Conservation (phyloP, 1,140 invertebrate genomes). For the Cydia fagiglandana region DNA sequence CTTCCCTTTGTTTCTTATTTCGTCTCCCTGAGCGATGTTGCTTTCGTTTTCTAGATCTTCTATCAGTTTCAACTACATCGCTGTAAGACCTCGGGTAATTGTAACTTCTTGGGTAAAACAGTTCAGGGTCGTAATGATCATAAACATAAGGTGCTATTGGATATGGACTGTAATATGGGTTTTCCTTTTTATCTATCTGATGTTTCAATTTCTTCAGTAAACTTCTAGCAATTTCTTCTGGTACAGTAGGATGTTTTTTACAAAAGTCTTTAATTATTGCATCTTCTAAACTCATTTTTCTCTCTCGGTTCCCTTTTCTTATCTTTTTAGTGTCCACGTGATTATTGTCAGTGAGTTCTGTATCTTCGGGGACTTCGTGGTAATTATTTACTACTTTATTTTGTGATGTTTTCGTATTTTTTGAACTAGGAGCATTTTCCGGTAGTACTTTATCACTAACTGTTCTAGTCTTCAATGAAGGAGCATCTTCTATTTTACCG, state of each 20-base stretch:
- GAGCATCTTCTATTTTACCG: background rate
- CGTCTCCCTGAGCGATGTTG: background rate
- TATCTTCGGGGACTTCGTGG: background rate
- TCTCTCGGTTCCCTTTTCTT: slow-evolving; percentile 3
- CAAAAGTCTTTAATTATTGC: slow-evolving; percentile 37
- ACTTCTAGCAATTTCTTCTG: slow-evolving; percentile 39
- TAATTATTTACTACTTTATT: background rate
- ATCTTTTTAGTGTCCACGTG: background rate
- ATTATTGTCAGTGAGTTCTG: background rate
- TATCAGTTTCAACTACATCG: slow-evolving; percentile 36
- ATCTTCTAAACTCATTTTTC: slow-evolving; percentile 38
- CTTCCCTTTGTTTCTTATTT: slow-evolving; percentile 35
- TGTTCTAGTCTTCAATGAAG: background rate
- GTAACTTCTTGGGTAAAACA: slow-evolving; percentile 19
- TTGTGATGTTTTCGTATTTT: background rate
- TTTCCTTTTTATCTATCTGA: slow-evolving; percentile 22
- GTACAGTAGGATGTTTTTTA: slow-evolving; percentile 38
- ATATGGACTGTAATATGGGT: background rate
- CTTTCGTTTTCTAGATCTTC: slow-evolving; percentile 33
- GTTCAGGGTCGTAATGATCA: background rate
- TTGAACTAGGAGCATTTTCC: background rate
- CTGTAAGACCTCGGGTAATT: slow-evolving; percentile 36
- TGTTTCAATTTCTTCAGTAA: slow-evolving; percentile 33
- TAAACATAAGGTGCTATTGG: background rate
- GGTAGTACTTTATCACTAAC: background rate